These are phyloP conservation scores for Dysmachus trigonus DNA, from an alignment of 2,888 invertebrate species.

Conservation along the genomic window DNA sequence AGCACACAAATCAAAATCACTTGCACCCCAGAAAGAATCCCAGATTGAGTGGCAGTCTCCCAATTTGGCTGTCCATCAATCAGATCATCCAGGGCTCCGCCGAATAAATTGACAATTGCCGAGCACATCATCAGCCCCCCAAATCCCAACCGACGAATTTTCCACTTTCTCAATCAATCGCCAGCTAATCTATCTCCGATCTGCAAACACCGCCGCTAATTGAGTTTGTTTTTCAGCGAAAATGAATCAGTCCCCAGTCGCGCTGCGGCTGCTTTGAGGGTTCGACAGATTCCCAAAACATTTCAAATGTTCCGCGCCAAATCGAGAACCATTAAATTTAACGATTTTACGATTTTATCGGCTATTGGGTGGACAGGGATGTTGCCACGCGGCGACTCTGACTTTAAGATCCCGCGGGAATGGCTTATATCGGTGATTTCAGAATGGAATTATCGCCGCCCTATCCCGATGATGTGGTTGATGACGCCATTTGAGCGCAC, in stretches of 20 bases:
- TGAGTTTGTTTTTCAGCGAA: conserved; percentile 29
- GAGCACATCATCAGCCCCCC: neutral
- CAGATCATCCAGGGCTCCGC: neutral
- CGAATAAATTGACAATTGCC: neutral
- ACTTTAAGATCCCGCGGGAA: neutral
- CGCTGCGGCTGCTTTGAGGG: neutral
- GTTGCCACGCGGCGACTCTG: neutral
- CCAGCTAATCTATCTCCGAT: neutral
- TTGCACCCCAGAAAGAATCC: neutral
- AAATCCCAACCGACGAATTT: neutral
- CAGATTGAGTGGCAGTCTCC: neutral
- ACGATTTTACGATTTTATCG: neutral
- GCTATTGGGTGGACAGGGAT: neutral
- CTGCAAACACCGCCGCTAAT: conserved; percentile 22
- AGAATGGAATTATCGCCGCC: neutral
- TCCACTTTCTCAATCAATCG: neutral
- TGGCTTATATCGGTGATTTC: neutral
- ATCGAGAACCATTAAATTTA: conserved; percentile 12
- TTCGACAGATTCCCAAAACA: neutral
- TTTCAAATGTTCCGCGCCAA: conserved; percentile 7
- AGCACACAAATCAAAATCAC: conserved; percentile 12
- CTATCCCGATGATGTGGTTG: neutral
- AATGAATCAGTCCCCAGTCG: conserved; percentile 5
- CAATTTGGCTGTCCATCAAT: conserved; percentile 16
- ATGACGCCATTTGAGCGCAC: neutral